Conservation (phyloP, 1,140 invertebrate genomes). For the Bombus confusus region DNA sequence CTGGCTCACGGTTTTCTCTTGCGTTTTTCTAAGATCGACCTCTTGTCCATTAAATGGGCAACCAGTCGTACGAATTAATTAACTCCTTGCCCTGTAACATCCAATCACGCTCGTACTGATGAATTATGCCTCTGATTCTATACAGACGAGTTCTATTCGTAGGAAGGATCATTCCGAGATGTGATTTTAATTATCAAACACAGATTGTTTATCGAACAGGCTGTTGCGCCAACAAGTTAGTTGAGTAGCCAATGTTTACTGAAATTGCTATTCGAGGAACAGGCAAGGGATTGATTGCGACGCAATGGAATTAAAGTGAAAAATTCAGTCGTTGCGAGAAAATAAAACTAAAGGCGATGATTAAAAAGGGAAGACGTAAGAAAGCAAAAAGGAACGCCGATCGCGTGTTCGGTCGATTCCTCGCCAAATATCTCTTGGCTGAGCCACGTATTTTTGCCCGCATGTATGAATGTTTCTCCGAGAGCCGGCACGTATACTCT, state of each 20-base stretch:
- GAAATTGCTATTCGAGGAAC: neutral
- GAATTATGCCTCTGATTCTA: too few species aligned
- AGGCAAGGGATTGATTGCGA: neutral
- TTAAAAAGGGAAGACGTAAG: neutral
- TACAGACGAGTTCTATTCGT: too few species aligned
- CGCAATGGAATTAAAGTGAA: neutral
- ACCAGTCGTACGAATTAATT: constrained; percentile 5
- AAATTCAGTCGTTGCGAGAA: constrained; percentile 3
- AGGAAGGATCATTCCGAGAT: too few species aligned
- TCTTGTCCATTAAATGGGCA: neutral
- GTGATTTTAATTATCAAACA: neutral
- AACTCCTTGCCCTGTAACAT: neutral
- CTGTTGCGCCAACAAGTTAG: too few species aligned
- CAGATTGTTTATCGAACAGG: neutral
- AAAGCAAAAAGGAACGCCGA: neutral
- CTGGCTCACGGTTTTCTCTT: neutral
- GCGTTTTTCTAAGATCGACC: neutral
- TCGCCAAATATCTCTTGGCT: constrained; percentile 7
- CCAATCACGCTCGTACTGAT: too few species aligned
- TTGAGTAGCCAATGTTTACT: too few species aligned
- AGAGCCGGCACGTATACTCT: neutral
- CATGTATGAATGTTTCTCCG: constrained; percentile 1
- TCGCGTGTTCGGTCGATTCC: neutral
- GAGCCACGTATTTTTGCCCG: constrained; percentile 40
- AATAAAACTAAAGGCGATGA: neutral